Evolutionary conservation across 2,888 invertebrate genomes (phyloP), one percentile per base, ranked within the genome.

Genomic region (Sussaba pulchella): DNA sequence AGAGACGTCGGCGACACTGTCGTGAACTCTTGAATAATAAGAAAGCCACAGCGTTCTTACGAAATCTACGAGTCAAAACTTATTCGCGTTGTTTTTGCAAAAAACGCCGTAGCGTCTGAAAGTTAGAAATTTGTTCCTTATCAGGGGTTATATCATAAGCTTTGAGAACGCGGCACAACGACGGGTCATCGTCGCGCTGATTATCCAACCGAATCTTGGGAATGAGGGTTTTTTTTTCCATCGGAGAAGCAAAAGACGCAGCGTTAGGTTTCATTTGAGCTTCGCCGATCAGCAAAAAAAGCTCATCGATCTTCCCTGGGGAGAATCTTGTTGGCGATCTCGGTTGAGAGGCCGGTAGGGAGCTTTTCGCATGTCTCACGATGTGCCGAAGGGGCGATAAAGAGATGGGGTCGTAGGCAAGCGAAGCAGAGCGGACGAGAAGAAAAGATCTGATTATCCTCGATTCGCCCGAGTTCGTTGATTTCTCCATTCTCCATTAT

Each of bases 401-500:
- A 41, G 70, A 47, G 63, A 64, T 69, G 39, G 17, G 47, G 41
- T 80, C 75, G 69, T 71, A 47, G 73, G 54, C 63, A 59, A 63
- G 72, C 61, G 64, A 39, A n/a, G 71, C 36, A 24, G 70, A 43
- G 72, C 73, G 67, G 17, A 59, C 59, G 63, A 57, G 64, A 47
- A 76, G 70, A 45, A 64, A 47, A 50, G 57, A 74, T 63, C 31
- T 31, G 2, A 31, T 82, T 72, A 81, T 77, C 70, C 64, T 50
- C 75, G 85, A 77, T 75, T 75, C 75, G 81, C 57, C 71, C 69
- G 39, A 36, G n/a, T 71, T 14, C 64, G 83, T 82, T 84, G 82
- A 87, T 87, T 85, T 79, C 83, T 83, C 74, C 26, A 74, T 69
- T 66, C 81, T 79, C 2, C 87, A 87, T 87, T 87, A 88, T 88